phyloP scores from a whole-genome alignment of 2,888 invertebrate species.

The Ormyrus nitidulus region DNA sequence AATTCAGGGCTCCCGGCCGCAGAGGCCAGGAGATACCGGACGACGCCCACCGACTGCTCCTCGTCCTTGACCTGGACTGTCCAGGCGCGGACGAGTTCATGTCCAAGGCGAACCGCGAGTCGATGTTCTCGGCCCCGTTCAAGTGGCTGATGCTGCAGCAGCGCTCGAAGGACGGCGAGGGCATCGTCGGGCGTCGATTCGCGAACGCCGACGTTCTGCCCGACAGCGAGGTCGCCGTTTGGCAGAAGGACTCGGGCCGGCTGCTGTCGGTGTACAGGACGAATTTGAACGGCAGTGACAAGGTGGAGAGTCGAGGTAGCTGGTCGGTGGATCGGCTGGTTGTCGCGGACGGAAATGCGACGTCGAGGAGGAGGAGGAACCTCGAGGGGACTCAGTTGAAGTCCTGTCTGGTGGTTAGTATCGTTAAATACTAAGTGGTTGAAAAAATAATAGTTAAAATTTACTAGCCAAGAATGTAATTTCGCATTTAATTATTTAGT shows the following conservation, averaged over 20 bases:
- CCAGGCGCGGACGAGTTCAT: constrained; percentile 9
- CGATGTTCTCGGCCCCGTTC: constrained; percentile 63
- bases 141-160: constrained; percentile 66
- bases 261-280: constrained; percentile 60
- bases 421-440: too few relatives aligned
- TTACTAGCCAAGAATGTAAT: too few relatives aligned
- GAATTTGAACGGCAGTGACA: constrained; percentile 59
- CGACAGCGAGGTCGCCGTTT: constrained; percentile 67
- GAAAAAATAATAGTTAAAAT: too few relatives aligned
- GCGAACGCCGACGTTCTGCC: constrained; percentile 62
- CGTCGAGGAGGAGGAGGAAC: constrained; percentile 65
- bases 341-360: background rate
- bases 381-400: constrained; percentile 63
- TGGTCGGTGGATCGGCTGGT: constrained; percentile 59
- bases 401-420: constrained; percentile 65
- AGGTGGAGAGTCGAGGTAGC: constrained; percentile 64
- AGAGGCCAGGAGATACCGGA: background rate
- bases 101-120: constrained; percentile 61
- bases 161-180: constrained; percentile 21
- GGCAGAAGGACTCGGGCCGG: constrained; percentile 47
- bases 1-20: constrained; percentile 22
- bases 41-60: constrained; percentile 54
- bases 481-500: too few relatives aligned
- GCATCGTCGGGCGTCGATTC: constrained; percentile 6
- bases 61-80: constrained; percentile 66